Evolutionary conservation across 2,113 vertebrate species (phyloP).

Genomic region (Electrona antarctica): DNA sequence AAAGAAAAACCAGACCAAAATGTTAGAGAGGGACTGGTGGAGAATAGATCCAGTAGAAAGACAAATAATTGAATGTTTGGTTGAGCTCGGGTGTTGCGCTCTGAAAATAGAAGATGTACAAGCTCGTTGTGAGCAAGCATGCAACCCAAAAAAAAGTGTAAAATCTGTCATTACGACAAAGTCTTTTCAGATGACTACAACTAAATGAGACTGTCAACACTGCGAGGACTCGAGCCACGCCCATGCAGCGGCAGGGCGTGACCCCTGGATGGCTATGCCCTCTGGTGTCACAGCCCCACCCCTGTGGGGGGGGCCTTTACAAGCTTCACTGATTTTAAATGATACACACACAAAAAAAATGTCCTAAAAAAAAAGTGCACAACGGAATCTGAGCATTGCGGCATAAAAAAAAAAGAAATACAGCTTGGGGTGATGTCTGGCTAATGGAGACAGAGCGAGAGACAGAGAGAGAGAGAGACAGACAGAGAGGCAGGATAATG

Average conservation of each 20-base stretch:
- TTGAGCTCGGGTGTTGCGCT: too few relatives aligned
- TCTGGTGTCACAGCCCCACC: conserved; percentile 16
- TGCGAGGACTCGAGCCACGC: conserved; percentile 52
- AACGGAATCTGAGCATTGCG: conserved; percentile 63
- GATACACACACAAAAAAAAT: too few relatives aligned
- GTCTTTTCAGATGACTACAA: not conserved
- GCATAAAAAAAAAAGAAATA: conserved; percentile 31
- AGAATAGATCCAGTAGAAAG: too few relatives aligned
- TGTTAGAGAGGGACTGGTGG: too few relatives aligned
- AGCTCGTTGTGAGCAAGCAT: too few relatives aligned
- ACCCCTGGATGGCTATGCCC: conserved; percentile 64
- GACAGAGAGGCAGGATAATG: conserved; percentile 45
- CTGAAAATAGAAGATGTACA: too few relatives aligned
- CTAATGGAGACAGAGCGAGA: conserved; percentile 20
- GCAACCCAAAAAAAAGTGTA: not conserved
- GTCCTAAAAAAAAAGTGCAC: conserved; percentile 16
- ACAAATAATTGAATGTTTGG: too few relatives aligned
- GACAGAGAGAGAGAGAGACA: conserved; percentile 4
- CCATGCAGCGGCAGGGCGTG: conserved; percentile 65
- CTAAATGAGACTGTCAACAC: not conserved
- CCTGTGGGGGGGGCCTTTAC: conserved; percentile 5
- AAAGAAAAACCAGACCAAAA: too few relatives aligned
- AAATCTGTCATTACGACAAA: not conserved
- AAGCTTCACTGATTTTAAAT: not conserved
- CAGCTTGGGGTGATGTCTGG: conserved; percentile 42